A percentile compares a stretch with the other conserved stretches of the same genome.
These are phyloP conservation scores for Mesorhabditis belari DNA, from an alignment of 2,888 invertebrate genomes.

Conservation along the genomic window DNA sequence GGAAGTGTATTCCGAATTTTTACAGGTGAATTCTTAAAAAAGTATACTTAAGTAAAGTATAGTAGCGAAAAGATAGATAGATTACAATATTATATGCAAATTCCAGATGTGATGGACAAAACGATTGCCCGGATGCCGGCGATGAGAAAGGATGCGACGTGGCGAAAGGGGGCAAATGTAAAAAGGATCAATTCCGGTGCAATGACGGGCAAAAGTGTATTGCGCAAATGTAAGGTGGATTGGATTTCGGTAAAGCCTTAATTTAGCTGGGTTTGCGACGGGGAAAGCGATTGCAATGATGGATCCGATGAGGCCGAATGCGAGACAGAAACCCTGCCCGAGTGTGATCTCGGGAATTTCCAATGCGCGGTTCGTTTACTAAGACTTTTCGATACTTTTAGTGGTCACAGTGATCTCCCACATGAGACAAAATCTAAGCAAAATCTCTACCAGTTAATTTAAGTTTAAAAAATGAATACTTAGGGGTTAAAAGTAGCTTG, in stretches of 20 bases:
- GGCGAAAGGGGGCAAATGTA: conserved; percentile 2
- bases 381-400: too few relatives aligned
- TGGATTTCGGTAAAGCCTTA: not conserved
- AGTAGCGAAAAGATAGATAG: too few relatives aligned
- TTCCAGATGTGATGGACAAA: conserved; percentile 70
- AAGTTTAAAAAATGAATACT: too few relatives aligned
- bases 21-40: not conserved
- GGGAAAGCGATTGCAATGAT: conserved; percentile 61
- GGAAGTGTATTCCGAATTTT: conserved; percentile 67
- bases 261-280: conserved; percentile 59
- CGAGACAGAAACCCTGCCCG: not conserved
- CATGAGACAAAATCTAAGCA: too few relatives aligned
- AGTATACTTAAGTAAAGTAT: too few relatives aligned
- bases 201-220: conserved; percentile 7
- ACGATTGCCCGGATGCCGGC: conserved; percentile 69
- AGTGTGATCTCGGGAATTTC: not conserved
- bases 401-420: too few relatives aligned
- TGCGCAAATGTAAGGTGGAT: not conserved
- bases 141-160: conserved; percentile 54
- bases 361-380: conserved; percentile 3
- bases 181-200: conserved; percentile 9
- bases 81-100: too few relatives aligned
- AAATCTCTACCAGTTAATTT: too few relatives aligned
- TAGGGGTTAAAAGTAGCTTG: too few relatives aligned
- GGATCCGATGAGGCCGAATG: conserved; percentile 65